Evolutionary conservation across 2,113 vertebrate species (phyloP).

Genomic region (Pampusana beccarii): DNA sequence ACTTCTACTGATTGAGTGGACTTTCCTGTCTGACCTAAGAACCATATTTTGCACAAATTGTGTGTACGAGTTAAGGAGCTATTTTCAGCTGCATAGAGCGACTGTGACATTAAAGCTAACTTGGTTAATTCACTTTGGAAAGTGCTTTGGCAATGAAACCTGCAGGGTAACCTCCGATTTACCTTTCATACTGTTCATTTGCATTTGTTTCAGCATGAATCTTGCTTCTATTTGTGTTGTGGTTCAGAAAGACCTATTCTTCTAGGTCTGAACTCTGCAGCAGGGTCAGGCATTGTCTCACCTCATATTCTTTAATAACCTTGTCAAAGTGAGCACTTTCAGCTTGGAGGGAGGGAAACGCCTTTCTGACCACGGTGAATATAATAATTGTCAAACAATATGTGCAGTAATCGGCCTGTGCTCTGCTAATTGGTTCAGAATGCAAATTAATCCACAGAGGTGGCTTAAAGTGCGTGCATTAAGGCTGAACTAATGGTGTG

Average conservation of each 20-base stretch:
- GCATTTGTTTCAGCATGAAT: neutral
- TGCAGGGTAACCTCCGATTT: conserved; percentile 1
- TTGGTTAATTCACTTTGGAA: conserved; percentile 25
- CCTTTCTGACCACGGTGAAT: neutral
- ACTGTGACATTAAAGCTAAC: conserved; percentile 19
- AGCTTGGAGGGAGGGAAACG: neutral
- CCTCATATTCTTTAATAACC: neutral
- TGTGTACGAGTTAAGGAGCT: neutral
- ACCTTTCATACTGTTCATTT: neutral
- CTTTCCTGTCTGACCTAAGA: neutral
- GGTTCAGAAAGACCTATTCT: neutral
- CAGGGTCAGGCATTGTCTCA: neutral
- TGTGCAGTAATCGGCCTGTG: neutral
- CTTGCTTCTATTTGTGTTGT: neutral
- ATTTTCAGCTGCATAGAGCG: neutral
- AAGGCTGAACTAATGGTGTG: neutral
- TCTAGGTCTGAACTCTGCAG: conserved; percentile 45
- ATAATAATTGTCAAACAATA: neutral
- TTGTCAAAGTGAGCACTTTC: neutral
- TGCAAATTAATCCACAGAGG: neutral
- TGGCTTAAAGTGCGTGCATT: neutral
- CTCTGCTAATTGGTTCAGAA: neutral
- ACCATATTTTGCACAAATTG: neutral
- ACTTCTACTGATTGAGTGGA: neutral
- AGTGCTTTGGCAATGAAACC: neutral